These are phyloP conservation scores for Agrilus cyanescens DNA, from an alignment of 2,888 invertebrate species.

Conservation along the genomic window DNA sequence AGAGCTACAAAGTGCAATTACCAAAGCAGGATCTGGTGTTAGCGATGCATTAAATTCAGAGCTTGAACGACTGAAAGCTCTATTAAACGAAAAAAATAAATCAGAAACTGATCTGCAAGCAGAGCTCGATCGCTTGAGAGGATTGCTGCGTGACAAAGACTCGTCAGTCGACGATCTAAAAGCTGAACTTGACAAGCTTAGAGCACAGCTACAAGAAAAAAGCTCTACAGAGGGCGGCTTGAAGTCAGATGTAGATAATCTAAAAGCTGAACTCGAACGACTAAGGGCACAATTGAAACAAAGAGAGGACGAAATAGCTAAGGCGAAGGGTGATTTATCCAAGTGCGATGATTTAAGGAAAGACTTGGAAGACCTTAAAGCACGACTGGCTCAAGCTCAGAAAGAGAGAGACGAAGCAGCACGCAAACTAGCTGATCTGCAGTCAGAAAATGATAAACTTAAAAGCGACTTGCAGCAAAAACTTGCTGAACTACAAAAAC, in stretches of 20 bases:
- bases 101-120: slow-evolving; percentile 7
- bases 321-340: neutral
- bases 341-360: neutral
- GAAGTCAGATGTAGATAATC: neutral
- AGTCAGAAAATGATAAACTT: slow-evolving; percentile 14
- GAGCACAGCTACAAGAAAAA: neutral
- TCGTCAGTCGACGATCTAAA: neutral
- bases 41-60: neutral
- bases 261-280: slow-evolving; percentile 4
- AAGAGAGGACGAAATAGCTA: neutral
- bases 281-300: neutral
- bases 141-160: neutral
- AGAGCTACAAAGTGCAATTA: too few relatives aligned
- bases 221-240: neutral
- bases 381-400: too few relatives aligned
- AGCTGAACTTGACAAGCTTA: slow-evolving; percentile 1
- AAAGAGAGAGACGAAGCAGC: neutral
- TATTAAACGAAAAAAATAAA: neutral
- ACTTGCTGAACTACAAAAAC: neutral
- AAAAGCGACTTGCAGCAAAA: slow-evolving; percentile 8
- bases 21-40: too few relatives aligned
- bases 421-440: slow-evolving; percentile 11
- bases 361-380: neutral
- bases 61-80: neutral
- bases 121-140: slow-evolving; percentile 8